Conservation (phyloP, 2,888 invertebrate species). For the Parapristionchus giblindavisi region DNA sequence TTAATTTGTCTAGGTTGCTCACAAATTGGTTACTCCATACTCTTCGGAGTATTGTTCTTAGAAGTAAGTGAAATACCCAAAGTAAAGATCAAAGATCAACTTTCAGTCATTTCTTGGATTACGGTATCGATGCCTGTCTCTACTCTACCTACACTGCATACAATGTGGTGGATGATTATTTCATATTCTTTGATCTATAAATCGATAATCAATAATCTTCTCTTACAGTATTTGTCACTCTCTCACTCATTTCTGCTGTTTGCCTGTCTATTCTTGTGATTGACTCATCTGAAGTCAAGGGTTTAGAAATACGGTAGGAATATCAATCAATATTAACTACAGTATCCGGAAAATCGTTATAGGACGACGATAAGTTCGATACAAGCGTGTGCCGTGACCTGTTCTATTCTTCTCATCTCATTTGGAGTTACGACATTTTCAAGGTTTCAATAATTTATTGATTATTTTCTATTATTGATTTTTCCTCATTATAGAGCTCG, state of each 20-base stretch:
- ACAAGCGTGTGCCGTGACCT: not conserved
- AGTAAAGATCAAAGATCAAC: not conserved
- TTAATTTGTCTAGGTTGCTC: no score
- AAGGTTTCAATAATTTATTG: constrained; percentile 7
- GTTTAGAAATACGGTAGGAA: constrained; percentile 7
- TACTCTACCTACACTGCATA: constrained; percentile 30
- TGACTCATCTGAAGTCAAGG: not conserved
- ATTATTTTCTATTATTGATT: not conserved
- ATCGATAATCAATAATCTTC: constrained; percentile 19
- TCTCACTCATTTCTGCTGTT: not conserved
- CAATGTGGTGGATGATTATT: constrained; percentile 15
- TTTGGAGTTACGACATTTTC: not conserved
- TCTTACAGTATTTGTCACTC: constrained; percentile 13
- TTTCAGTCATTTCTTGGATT: constrained; percentile 14
- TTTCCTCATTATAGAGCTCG: constrained; percentile 1
- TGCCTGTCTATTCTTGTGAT: constrained; percentile 8
- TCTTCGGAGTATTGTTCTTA: no score
- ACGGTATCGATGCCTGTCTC: constrained; percentile 11
- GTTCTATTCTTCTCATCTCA: constrained; percentile 1
- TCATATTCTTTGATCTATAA: not conserved
- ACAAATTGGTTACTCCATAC: no score
- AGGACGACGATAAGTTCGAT: not conserved
- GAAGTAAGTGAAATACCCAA: not conserved
- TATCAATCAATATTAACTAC: not conserved
- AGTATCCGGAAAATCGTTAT: not conserved